Percentiles rank a stretch among this genome's conserved stretches.
Evolutionary conservation across 2,888 invertebrate species (phyloP).

Genomic region (Bedellia somnulentella): DNA sequence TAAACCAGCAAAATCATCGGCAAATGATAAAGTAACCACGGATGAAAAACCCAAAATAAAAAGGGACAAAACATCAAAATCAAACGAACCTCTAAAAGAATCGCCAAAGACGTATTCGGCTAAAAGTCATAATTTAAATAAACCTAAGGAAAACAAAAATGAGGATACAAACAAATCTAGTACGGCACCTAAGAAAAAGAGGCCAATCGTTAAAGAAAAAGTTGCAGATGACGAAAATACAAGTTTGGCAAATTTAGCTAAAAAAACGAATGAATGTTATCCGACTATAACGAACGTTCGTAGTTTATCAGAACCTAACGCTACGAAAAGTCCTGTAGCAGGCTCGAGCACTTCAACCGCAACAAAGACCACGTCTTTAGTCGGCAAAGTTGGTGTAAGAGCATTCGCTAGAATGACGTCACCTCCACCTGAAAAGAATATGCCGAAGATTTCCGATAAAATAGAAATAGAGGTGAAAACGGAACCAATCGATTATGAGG

Average conservation of each 20-base stretch:
- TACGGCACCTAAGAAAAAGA: slow-evolving; percentile 9
- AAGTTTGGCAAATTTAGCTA: slow-evolving; percentile 27
- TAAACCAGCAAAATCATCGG: slow-evolving; percentile 8
- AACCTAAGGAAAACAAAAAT: slow-evolving; percentile 15
- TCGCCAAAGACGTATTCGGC: no score
- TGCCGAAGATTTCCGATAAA: slow-evolving; percentile 14
- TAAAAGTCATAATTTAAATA: no score
- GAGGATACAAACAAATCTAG: slow-evolving; percentile 11
- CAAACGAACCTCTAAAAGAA: no score
- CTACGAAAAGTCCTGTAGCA: background rate
- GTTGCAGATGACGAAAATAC: slow-evolving; percentile 27
- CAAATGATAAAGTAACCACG: slow-evolving; percentile 14
- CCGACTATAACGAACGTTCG: slow-evolving; percentile 38
- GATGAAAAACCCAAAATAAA: slow-evolving; percentile 15
- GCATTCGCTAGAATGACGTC: slow-evolving; percentile 47
- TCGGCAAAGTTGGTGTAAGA: slow-evolving; percentile 40
- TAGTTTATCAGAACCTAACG: slow-evolving; percentile 18
- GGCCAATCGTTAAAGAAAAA: slow-evolving; percentile 22
- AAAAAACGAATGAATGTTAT: slow-evolving; percentile 16
- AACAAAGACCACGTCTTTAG: slow-evolving; percentile 25
- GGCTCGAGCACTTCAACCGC: slow-evolving; percentile 22
- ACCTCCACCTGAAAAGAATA: slow-evolving; percentile 13
- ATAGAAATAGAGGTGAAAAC: slow-evolving; percentile 40
- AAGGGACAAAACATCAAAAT: background rate
- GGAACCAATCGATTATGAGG: slow-evolving; percentile 43